Conservation (phyloP, 2,888 invertebrate genomes). For the Polia nebulosa region DNA sequence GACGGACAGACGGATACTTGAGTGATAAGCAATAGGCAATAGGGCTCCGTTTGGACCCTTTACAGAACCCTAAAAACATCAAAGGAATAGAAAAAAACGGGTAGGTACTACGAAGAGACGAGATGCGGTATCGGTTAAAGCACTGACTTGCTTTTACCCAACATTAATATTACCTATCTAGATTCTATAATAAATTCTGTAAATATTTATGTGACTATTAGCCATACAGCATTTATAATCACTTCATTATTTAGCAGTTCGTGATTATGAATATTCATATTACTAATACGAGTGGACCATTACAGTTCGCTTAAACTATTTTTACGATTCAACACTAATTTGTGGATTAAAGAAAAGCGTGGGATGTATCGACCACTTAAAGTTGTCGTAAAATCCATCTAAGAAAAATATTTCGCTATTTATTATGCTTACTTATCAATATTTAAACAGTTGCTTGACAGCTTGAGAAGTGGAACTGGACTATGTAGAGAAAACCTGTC, state of each 20-base stretch:
- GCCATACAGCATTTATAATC: slow-evolving; percentile 17
- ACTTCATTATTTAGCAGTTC: slow-evolving; percentile 43
- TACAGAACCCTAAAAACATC: too few species aligned
- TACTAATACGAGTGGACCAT: slow-evolving; percentile 18
- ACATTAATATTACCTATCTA: neutral
- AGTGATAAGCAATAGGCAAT: too few species aligned
- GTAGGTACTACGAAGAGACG: neutral
- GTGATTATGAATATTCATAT: slow-evolving; percentile 48
- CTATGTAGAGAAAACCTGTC: neutral
- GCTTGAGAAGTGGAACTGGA: neutral
- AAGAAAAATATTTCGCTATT: neutral
- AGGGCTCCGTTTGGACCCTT: too few species aligned
- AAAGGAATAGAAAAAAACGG: neutral
- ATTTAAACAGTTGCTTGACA: slow-evolving; percentile 20
- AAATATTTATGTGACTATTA: slow-evolving; percentile 35
- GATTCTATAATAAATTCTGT: slow-evolving; percentile 22
- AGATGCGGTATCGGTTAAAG: neutral
- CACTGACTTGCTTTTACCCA: neutral
- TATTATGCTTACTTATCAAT: neutral
- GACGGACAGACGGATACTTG: too few species aligned
- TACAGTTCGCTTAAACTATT: slow-evolving; percentile 13
- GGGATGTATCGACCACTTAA: slow-evolving; percentile 4
- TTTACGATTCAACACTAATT: slow-evolving; percentile 30
- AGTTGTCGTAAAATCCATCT: slow-evolving; percentile 1
- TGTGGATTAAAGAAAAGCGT: slow-evolving; percentile 20